Conservation (phyloP, 2,797 vertebrate genomes). For the Trematomus bernacchii region DNA sequence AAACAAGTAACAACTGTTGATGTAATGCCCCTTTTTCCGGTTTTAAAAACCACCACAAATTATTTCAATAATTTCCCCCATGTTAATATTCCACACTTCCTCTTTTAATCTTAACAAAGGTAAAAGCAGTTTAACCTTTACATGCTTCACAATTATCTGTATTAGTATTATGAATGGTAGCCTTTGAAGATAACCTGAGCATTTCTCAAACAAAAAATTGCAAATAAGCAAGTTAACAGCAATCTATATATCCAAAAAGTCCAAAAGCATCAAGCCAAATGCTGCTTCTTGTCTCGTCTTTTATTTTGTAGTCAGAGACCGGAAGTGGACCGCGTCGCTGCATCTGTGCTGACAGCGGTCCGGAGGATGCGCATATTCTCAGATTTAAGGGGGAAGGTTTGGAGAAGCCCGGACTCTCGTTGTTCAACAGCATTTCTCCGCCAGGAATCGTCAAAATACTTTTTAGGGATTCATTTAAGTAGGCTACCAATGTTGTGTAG, state of each 20-base stretch:
- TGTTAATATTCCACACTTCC: too few species aligned
- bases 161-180: neutral
- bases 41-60: neutral
- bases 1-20: neutral
- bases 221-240: neutral
- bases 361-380: conserved; percentile 66
- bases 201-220: neutral
- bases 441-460: conserved; percentile 51
- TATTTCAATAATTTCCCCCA: neutral
- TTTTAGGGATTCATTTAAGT: conserved; percentile 17
- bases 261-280: too few species aligned
- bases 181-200: neutral
- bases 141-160: too few species aligned
- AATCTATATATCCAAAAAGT: neutral
- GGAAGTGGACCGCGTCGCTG: neutral
- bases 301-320: conserved; percentile 30
- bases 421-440: conserved; percentile 58
- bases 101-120: too few species aligned
- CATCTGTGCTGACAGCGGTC: accelerated
- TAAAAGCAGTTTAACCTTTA: too few species aligned
- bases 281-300: neutral
- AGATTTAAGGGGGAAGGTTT: conserved; percentile 75
- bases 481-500: neutral
- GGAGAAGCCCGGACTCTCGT: conserved; percentile 72
- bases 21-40: neutral